Base-by-base conservation (phyloP, 2,797 vertebrate species). In the Cheirogaleus major region DNA sequence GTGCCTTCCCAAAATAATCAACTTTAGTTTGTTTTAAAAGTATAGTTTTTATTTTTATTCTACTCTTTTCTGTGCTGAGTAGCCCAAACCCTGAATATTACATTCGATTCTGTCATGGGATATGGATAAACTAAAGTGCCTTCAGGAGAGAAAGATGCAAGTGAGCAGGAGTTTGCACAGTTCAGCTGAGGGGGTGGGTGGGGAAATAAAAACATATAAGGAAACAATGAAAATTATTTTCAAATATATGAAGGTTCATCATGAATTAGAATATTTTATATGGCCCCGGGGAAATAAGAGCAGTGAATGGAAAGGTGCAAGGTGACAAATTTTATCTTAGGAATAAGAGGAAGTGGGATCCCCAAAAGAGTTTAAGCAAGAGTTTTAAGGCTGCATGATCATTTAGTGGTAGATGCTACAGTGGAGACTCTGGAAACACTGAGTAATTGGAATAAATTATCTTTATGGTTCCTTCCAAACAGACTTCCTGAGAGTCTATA, bases 201-300 rank as follows among this genome's bases (percentile, higher is more conserved):
- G 38, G 17, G 84, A n/a, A 57, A 57, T 57, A 57, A 23, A 43
- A 41, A 83, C 85, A 93, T 32, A 61, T 10, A 78, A 38, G 89
- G 55, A 91, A 63, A 78, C 52, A 91, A 83, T 18, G 43, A 84
- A 32, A 93, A 59, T 73, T 84, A 55, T 83, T 72, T 88, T 92
- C 89, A 87, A 82, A 81, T 61, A 82, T 80, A 52, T 59, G 73
- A 89, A 55, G 45, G 43, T 69, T 75, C 75, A 82, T 38, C 9
- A 45, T 30, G 41, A 35, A 67, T 70, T 91, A 79, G 35, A 91
- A 43, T 78, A 93, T n/a, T 91, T 83, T 72, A 69, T 75, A 41
- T 63, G 14, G 25, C 52, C 22, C 48, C 20, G 72, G 78, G 32
- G 41, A 93, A 94, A 41, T 83, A 75, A 78, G 38, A 82, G 23